Evolutionary conservation across 2,113 vertebrate species (phyloP).

Genomic region (Aix galericulata): DNA sequence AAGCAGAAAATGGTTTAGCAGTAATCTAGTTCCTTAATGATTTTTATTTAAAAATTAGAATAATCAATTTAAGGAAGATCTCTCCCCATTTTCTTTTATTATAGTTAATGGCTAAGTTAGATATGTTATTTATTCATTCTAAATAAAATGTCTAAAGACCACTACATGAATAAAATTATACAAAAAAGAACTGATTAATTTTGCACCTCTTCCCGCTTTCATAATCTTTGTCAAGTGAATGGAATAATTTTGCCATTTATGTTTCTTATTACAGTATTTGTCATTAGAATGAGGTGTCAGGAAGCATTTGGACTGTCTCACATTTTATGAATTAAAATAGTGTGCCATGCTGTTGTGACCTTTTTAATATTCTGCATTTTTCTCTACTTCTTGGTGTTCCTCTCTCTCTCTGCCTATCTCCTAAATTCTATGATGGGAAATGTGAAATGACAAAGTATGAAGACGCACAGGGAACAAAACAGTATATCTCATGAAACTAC

Average conservation of each 20-base stretch:
- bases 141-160: not conserved
- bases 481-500: not conserved
- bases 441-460: not conserved
- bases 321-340: slow-evolving; percentile 35
- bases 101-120: not conserved
- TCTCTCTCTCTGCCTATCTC: not conserved
- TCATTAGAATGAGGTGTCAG: slow-evolving; percentile 49
- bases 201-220: slow-evolving; percentile 8
- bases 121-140: not conserved
- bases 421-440: not conserved
- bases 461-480: not conserved
- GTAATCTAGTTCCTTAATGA: not conserved
- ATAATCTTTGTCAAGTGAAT: slow-evolving; percentile 50
- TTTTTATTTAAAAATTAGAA: slow-evolving; percentile 44
- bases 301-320: slow-evolving; percentile 8
- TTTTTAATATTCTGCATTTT: slow-evolving; percentile 46
- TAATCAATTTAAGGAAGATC: slow-evolving; percentile 30
- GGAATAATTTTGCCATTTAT: slow-evolving; percentile 42
- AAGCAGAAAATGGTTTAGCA: slow-evolving; percentile 11
- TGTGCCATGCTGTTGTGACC: not conserved
- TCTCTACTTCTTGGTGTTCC: not conserved
- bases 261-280: slow-evolving; percentile 44
- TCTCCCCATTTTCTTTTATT: not conserved
- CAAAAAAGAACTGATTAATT: slow-evolving; percentile 34
- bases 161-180: not conserved